Percentiles rank a stretch among this genome's conserved stretches.
Evolutionary conservation across 2,888 invertebrate species (phyloP).

Genomic region (Rapana venosa): DNA sequence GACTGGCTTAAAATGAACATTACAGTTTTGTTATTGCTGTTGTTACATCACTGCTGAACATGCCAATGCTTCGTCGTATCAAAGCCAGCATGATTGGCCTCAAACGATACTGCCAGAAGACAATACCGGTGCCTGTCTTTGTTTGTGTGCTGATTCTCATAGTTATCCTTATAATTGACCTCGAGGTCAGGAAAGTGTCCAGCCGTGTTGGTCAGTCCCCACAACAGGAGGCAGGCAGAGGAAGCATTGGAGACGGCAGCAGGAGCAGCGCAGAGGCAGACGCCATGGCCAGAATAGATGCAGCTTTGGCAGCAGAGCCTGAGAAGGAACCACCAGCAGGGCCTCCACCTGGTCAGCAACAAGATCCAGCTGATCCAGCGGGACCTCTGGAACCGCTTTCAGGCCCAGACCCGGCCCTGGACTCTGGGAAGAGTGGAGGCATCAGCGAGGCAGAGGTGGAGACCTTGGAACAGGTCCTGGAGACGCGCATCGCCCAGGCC

Average conservation of each 20-base stretch:
- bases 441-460: constrained; percentile 21
- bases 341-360: neutral
- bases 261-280: neutral
- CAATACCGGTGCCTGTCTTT: neutral
- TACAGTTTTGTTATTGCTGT: too few species aligned
- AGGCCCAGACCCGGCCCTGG: neutral
- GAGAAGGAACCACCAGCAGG: neutral
- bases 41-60: too few species aligned
- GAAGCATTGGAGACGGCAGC: neutral
- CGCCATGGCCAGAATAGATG: neutral
- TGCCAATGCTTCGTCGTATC: neutral
- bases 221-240: too few species aligned
- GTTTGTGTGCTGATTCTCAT: neutral
- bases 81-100: neutral
- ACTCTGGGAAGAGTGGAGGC: neutral
- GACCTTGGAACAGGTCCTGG: neutral
- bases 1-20: too few species aligned
- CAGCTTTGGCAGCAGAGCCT: neutral
- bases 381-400: neutral
- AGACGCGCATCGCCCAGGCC: constrained; percentile 11
- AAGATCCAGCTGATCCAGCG: neutral
- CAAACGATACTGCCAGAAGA: neutral
- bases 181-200: neutral
- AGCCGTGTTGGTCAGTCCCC: neutral
- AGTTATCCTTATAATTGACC: neutral